A percentile compares a stretch with the other conserved stretches of the same genome.
phyloP scores from a whole-genome alignment of 2,113 vertebrate genomes.

The Pollachius pollachius region DNA sequence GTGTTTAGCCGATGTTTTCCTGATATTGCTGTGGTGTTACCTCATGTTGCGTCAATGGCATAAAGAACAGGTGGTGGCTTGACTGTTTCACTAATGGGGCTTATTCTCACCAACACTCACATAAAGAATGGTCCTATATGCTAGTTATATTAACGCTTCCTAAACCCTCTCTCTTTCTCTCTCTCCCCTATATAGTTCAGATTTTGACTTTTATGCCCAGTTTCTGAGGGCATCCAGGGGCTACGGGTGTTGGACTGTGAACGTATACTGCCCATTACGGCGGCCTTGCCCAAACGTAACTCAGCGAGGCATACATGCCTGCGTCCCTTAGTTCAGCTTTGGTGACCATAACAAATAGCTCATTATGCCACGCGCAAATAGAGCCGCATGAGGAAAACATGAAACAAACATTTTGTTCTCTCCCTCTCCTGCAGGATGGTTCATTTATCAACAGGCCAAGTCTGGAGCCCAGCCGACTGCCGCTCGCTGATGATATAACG shows the following conservation, averaged over 20 bases:
- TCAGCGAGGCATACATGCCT: constrained; percentile 23
- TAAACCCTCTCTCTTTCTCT: no score
- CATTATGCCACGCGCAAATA: constrained; percentile 22
- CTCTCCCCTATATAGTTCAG: no score
- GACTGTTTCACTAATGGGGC: background rate
- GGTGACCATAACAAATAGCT: constrained; percentile 28
- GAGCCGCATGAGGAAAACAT: no score
- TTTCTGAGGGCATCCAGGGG: constrained; percentile 7
- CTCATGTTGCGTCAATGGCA: constrained; percentile 38
- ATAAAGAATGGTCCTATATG: no score
- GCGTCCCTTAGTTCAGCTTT: constrained; percentile 32
- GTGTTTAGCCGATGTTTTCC: constrained; percentile 12
- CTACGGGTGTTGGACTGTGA: constrained; percentile 23
- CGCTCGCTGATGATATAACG: no score
- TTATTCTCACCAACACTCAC: constrained; percentile 3
- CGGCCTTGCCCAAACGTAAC: constrained; percentile 7
- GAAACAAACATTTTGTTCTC: no score
- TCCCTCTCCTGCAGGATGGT: no score
- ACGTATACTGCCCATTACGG: background rate
- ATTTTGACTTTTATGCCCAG: no score
- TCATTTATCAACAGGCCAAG: no score
- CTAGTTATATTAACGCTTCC: no score
- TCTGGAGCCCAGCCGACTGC: no score
- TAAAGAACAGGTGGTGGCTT: constrained; percentile 10
- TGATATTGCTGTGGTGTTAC: constrained; percentile 26